Percentiles rank a stretch among this genome's conserved stretches.
Conservation (phyloP, 92 coral and sea anemone genomes). For the Virgularia gustaviana region DNA sequence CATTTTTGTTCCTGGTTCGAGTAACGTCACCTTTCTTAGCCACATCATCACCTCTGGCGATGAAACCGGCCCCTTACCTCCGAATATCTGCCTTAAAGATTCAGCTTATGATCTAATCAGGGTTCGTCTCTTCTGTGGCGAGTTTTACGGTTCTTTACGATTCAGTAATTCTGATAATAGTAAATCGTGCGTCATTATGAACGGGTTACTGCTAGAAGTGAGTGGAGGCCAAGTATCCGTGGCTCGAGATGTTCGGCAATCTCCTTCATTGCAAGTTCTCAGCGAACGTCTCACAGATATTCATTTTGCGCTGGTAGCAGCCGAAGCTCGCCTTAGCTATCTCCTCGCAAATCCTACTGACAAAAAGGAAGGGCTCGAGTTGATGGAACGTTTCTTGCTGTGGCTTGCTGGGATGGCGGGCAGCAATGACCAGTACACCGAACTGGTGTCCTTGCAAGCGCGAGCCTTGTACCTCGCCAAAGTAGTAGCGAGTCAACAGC, state of each 20-base stretch:
- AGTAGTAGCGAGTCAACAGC: background rate
- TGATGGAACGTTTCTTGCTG: background rate
- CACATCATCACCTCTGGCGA: background rate
- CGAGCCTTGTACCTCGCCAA: background rate
- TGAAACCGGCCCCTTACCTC: background rate
- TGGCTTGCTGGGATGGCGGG: constrained; percentile 2
- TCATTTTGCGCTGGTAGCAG: background rate
- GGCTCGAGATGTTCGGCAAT: background rate
- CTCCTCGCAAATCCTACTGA: constrained; percentile 2
- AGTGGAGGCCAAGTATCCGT: background rate
- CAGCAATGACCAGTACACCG: background rate
- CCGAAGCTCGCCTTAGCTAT: constrained; percentile 4
- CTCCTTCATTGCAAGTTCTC: background rate
- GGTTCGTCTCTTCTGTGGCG: constrained; percentile 1
- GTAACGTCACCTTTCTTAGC: background rate
- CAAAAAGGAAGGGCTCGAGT: background rate
- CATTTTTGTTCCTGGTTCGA: background rate
- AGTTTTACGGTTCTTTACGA: background rate
- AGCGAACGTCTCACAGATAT: background rate
- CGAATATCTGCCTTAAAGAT: background rate
- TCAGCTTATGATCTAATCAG: background rate
- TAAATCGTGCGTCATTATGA: background rate
- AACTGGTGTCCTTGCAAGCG: background rate
- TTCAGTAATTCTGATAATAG: background rate
- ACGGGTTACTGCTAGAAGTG: background rate